Evolutionary conservation across 2,888 invertebrate genomes (phyloP).

Genomic region (Dusona sp.): DNA sequence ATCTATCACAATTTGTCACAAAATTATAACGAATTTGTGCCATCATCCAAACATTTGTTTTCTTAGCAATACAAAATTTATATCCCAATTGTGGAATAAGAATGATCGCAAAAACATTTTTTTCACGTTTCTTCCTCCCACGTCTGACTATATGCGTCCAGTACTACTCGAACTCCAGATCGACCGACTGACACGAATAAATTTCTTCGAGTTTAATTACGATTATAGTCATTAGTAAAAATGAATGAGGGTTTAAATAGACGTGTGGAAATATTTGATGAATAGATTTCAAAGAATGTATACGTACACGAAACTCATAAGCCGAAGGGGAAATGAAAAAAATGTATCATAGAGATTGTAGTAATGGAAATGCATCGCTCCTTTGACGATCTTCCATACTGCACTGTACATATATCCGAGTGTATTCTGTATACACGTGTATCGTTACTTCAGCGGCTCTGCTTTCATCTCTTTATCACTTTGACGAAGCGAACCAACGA

Average conservation of each 20-base stretch:
- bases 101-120: neutral
- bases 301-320: neutral
- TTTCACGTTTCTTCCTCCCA: neutral
- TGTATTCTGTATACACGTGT: neutral
- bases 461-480: conserved; percentile 44
- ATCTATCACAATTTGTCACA: neutral
- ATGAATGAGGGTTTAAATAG: neutral
- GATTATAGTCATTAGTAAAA: neutral
- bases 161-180: conserved; percentile 3
- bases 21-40: neutral
- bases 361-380: conserved; percentile 39
- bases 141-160: conserved; percentile 30
- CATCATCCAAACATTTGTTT: no score
- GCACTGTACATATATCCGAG: neutral
- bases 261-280: neutral
- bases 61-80: neutral
- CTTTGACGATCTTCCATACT: conserved; percentile 30
- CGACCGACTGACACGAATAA: neutral
- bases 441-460: conserved; percentile 12
- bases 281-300: neutral
- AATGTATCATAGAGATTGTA: conserved; percentile 30
- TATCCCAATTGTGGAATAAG: neutral
- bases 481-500: conserved; percentile 8
- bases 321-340: conserved; percentile 2
- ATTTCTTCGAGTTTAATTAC: conserved; percentile 1